Base-by-base conservation (phyloP, 2,797 vertebrate species). In the Staurois parvus region DNA sequence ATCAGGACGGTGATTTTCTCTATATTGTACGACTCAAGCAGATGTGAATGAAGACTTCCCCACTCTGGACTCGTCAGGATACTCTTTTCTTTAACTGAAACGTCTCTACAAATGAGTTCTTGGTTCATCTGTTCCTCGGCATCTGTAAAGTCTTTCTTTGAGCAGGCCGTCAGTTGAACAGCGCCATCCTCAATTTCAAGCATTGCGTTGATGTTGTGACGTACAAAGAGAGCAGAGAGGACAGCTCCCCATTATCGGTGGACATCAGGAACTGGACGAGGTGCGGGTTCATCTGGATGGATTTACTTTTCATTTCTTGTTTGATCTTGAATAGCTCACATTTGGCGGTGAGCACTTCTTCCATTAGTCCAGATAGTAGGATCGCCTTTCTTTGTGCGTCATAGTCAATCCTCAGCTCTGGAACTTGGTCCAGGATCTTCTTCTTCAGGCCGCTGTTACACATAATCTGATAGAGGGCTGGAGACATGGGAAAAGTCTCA, bases 171-270 rank as follows among this genome's bases (percentile, higher is more conserved):
- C 42, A 99, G 89, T 3, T 90, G 26, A 21, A 96, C 26, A 5
- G 68, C 73, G 37, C 76, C 77, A 30, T 2, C 80, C 2, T 94
- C 88, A 4, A 95, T 81, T 26, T 89, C 92, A 88, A 92, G 96
- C 76, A 92, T 45, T 4, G 94, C 93, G 86, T 90, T 89, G 72
- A 96, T 95, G 11, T 92, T 91, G 76, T 92, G 89, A 2, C 87
- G 92, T 21, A 88, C 87, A 73, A 99, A 97, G 59, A 97, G 59
- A 98, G 81, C 19, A 66, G 72, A 45, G 88, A 79, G 0, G 96
- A 97, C 67, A 94, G 74, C 45, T 91, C 90, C 87, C 89, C 89
- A 12, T 85, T 84, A 77, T 96, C 89, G 3, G 92, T 88, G 9
- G 2, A 30, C 42, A 29, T 89, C 17, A 99, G 90, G 84, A 96